Evolutionary conservation across 2,113 vertebrate species (phyloP).

Genomic region (Saccopteryx bilineata): DNA sequence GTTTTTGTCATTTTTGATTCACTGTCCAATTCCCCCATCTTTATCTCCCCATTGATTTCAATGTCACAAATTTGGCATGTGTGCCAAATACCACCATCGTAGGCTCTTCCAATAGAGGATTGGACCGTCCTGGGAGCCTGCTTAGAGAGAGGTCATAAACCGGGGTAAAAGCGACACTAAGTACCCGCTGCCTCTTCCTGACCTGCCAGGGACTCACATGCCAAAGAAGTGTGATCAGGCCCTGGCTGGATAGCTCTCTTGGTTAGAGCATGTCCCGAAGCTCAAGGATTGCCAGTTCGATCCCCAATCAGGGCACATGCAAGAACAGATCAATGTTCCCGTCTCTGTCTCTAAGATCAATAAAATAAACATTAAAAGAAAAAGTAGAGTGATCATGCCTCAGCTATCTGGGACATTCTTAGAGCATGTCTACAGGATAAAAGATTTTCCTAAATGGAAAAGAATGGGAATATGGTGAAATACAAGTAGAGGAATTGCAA

Average conservation of each 20-base stretch:
- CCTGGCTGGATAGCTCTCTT: not conserved
- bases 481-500: not conserved
- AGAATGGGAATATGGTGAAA: not conserved
- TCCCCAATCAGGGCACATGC: no score
- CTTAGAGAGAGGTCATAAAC: not conserved
- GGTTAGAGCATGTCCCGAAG: no score
- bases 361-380: no score
- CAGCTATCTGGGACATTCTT: not conserved
- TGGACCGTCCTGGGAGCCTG: not conserved
- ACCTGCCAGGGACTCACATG: not conserved
- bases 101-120: not conserved
- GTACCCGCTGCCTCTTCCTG: not conserved
- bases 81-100: constrained; percentile 72
- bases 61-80: constrained; percentile 56
- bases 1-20: constrained; percentile 67
- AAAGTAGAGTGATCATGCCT: not conserved
- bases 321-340: no score
- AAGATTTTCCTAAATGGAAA: not conserved
- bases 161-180: not conserved
- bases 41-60: constrained; percentile 8
- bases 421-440: not conserved
- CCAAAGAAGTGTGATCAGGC: not conserved
- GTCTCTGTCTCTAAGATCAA: no score
- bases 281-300: no score
- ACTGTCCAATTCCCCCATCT: not conserved